phyloP scores from a whole-genome alignment of 2,888 invertebrate genomes.

The Cheilosia urbana region DNA sequence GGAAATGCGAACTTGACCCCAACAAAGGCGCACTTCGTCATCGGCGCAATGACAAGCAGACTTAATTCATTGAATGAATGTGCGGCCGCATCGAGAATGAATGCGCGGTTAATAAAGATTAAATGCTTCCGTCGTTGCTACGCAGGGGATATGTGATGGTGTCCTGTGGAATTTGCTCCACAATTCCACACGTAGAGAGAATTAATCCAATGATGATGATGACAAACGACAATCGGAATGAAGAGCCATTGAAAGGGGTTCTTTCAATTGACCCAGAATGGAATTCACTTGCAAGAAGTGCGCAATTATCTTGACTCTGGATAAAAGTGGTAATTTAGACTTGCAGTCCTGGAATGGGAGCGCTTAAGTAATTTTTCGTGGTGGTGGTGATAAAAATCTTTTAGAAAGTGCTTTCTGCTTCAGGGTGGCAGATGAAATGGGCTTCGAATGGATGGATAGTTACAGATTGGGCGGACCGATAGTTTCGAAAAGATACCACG shows the following conservation, averaged over 20 bases:
- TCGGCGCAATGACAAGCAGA: background rate
- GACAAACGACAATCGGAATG: constrained; percentile 26
- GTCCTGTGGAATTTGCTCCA: constrained; percentile 26
- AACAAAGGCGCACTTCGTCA: constrained; percentile 7
- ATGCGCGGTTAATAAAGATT: constrained; percentile 25
- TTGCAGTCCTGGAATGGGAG: constrained; percentile 27
- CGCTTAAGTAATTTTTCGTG: constrained; percentile 21
- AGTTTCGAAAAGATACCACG: background rate
- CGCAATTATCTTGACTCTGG: constrained; percentile 52
- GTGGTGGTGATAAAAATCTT: constrained; percentile 9
- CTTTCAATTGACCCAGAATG: constrained; percentile 11
- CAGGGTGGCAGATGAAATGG: background rate
- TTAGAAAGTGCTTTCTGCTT: constrained; percentile 13
- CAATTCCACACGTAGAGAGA: constrained; percentile 22
- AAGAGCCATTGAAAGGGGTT: background rate
- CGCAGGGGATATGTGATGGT: background rate
- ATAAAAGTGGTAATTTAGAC: constrained; percentile 49
- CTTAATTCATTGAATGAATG: background rate
- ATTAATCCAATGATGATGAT: constrained; percentile 38
- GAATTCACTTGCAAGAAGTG: constrained; percentile 35
- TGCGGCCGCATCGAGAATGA: background rate
- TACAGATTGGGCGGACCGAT: background rate
- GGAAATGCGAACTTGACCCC: constrained; percentile 47
- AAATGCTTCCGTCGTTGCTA: constrained; percentile 24
- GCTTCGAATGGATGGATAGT: constrained; percentile 13